Base-by-base conservation (phyloP, 64 coral and sea anemone genomes). In the Montipora sp. region DNA sequence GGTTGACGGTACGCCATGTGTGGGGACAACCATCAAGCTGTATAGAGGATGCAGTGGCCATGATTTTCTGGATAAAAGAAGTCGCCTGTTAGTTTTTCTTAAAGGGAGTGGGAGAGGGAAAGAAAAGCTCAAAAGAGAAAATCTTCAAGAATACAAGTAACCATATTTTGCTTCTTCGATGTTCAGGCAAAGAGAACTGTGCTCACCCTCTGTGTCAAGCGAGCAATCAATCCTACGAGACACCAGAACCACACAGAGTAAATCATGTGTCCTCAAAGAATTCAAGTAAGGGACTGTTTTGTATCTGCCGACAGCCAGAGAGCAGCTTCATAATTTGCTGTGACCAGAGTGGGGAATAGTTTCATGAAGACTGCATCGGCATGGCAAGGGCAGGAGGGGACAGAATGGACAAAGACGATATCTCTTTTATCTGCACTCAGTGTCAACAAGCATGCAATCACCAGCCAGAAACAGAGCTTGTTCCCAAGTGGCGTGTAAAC, bases 101-200 rank as follows among this genome's bases (percentile, higher is more conserved):
- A 84, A 83, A 61, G 80, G 80, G 19, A 83, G 27, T 91, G 68
- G 11, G 24, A 91, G 57, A 49, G 80, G 83, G 5, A 91, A 76
- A 21, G 68, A 55, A 67, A 66, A 92, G 48, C 68, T 77, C 7
- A 77, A 92, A 22, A 84, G 60, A 11, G 65, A 84, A 46, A 19
- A 77, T 65, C 71, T 80, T 19, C 11, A 91, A 63, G 77, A 83
- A 8, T 91, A 91, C 83, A 91, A 23, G 47, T 21, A 83, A 91
- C 69, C 83, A 91, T 73, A 14, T 83, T 60, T 91, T 83, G 77
- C 50, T 76, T 7, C 51, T 91, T 23, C 68, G 78, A 71, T 11
- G 53, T 49, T 81, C 78, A 46, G 48, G 21, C 5, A 8, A 63
- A 6, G 72, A 10, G 7, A 66, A 71, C 48, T 91, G 79, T 47